Percentiles rank a stretch among this genome's conserved stretches.
Conservation (phyloP, 2,888 invertebrate genomes). For the Cheiracanthium punctorium region DNA sequence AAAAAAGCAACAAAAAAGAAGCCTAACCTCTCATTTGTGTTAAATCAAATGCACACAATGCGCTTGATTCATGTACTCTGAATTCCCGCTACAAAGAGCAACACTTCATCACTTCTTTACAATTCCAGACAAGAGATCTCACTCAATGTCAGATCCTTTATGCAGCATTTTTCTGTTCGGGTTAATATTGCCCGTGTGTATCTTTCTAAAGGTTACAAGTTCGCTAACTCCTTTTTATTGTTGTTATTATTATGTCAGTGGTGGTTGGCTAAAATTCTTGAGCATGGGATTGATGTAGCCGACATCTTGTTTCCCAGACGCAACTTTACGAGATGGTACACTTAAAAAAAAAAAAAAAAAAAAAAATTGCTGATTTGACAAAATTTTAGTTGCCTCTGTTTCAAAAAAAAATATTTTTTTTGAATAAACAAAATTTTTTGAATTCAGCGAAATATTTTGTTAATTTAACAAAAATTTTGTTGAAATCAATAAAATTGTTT, state of each 20-base stretch:
- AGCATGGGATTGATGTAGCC: no score
- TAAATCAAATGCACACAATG: slow-evolving; percentile 22
- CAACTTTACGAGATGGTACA: no score
- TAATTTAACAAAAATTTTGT: no score
- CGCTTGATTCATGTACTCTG: slow-evolving; percentile 39
- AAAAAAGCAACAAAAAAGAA: neutral
- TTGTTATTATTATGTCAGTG: slow-evolving; percentile 25
- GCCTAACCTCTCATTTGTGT: slow-evolving; percentile 19
- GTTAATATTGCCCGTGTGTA: slow-evolving; percentile 59
- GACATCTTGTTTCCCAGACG: no score
- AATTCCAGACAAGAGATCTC: slow-evolving; percentile 39
- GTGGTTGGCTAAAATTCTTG: no score
- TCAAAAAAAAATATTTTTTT: no score
- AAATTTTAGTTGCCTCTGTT: no score
- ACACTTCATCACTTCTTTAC: slow-evolving; percentile 54
- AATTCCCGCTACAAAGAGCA: slow-evolving; percentile 36
- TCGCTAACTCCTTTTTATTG: slow-evolving; percentile 23
- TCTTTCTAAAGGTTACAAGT: slow-evolving; percentile 28
- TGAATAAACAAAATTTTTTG: no score
- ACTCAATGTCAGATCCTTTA: slow-evolving; percentile 40
- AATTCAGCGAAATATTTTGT: no score
- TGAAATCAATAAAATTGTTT: no score
- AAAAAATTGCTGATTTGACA: no score
- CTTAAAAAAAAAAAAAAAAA: no score
- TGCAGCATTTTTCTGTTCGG: slow-evolving; percentile 16